These are phyloP conservation scores for Callitettix versicolor DNA, from an alignment of 1,140 invertebrate species.

Conservation along the genomic window DNA sequence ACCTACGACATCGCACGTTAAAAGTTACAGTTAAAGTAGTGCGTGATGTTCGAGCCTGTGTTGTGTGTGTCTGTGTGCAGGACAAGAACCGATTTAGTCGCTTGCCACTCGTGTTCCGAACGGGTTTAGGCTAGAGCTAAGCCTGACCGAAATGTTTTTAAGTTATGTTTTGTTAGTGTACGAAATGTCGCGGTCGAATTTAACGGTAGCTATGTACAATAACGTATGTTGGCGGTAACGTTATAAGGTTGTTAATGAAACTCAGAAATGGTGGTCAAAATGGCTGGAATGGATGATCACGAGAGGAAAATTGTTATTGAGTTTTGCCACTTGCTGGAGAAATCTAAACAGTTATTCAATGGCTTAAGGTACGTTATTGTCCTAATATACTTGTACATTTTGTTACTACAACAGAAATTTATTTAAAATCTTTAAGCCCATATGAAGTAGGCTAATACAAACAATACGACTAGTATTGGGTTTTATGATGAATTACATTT, in stretches of 20 bases:
- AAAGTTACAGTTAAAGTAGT: not conserved
- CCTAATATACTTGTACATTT: no score
- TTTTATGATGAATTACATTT: no score
- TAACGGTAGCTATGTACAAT: no score
- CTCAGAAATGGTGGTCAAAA: slow-evolving; percentile 41
- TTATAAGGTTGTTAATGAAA: not conserved
- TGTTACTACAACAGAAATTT: no score
- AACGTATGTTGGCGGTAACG: slow-evolving; percentile 7
- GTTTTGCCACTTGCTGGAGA: slow-evolving; percentile 92
- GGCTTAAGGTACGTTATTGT: slow-evolving; percentile 61
- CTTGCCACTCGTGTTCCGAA: not conserved
- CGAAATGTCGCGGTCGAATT: not conserved
- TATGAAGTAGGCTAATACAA: no score
- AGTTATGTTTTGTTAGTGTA: not conserved
- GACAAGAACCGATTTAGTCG: not conserved
- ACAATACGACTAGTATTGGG: no score
- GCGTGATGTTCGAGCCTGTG: not conserved
- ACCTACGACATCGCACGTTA: no score
- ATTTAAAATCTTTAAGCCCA: no score
- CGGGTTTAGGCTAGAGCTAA: not conserved
- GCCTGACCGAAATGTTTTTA: not conserved
- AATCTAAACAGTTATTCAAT: slow-evolving; percentile 96
- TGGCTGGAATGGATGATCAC: slow-evolving; percentile 70
- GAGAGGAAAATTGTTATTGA: slow-evolving; percentile 92
- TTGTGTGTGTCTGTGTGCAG: not conserved